Evolutionary conservation across 2,888 invertebrate genomes (phyloP), one percentile per base, ranked within the genome.

Genomic region (Xylota segnis): DNA sequence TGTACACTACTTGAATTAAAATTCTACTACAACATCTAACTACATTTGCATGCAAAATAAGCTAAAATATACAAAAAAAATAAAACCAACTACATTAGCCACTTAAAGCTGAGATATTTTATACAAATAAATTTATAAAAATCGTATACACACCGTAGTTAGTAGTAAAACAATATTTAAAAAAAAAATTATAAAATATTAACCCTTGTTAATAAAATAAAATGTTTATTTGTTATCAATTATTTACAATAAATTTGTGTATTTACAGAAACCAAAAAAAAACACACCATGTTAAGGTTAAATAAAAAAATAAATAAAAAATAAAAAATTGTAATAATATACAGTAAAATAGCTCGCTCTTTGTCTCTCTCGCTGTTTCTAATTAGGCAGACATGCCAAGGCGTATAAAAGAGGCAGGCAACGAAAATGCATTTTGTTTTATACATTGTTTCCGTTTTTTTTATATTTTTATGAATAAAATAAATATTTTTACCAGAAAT

Each of bases 361-460:
- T 29, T 76, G 18, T 68, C 43, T 52, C 7, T 27, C 37, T 74
- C 70, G 52, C 70, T 74, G 37, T 16, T 59, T 50, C 78, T 68
- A 79, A 81, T 45, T 61, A 81, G 75, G 75, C 79, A 75, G 5
- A 50, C 78, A 78, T 66, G 79, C 65, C 71, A 77, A 77, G 72
- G 82, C 82, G 32, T 72, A 29, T 63, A 84, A 72, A 83, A 81
- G 71, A 75, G 66, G 71, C 76, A 86, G 84, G 81, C 84, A 81
- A 81, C 75, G 76, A 71, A 56, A 76, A 86, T 76, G 56, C 56
- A 71, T 74, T 84, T 50, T 47, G 68, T 71, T 83, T 50, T 75
- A 61, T 71, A 79, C 70, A 84, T 10, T 65, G 45, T 70, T 37
- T 66, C 72, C 56, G 56, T 56, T 63, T 71, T 58, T 56, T 1